Percentiles rank a stretch among this genome's conserved stretches.
Conservation (phyloP, 2,797 vertebrate genomes). For the Lerista edwardsae region DNA sequence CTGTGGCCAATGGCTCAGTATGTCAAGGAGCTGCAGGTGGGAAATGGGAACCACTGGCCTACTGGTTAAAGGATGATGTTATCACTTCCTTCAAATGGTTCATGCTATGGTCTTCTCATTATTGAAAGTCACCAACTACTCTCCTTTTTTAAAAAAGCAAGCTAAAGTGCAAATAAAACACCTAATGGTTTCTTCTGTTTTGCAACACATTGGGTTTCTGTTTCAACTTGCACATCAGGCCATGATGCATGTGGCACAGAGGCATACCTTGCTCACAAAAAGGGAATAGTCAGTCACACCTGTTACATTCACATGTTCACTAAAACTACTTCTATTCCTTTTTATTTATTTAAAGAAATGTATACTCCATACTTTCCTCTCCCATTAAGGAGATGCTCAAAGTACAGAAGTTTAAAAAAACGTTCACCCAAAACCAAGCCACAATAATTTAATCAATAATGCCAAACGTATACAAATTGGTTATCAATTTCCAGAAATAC, state of each 20-base stretch:
- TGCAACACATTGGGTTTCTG: background rate
- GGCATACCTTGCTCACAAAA: background rate
- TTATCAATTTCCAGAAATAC: background rate
- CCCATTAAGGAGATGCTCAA: no score
- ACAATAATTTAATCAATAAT: no score
- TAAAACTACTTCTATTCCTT: background rate
- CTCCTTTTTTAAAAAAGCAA: background rate
- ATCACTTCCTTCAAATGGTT: background rate
- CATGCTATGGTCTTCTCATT: background rate
- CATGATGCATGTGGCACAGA: background rate
- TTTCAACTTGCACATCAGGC: background rate
- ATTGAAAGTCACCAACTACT: slow-evolving; percentile 1
- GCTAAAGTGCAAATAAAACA: background rate
- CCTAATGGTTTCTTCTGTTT: background rate
- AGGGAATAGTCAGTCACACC: background rate
- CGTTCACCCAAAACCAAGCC: no score
- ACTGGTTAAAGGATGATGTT: background rate
- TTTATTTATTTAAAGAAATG: no score
- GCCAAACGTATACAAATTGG: background rate
- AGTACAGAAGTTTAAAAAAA: no score
- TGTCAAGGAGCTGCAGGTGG: no score
- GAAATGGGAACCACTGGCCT: no score
- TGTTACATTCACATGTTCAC: background rate
- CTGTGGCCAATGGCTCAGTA: no score
- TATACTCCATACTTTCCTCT: no score